Base-by-base conservation (phyloP, 53 echinoderm and acorn worm species). In the Hippasteria phrygiana region DNA sequence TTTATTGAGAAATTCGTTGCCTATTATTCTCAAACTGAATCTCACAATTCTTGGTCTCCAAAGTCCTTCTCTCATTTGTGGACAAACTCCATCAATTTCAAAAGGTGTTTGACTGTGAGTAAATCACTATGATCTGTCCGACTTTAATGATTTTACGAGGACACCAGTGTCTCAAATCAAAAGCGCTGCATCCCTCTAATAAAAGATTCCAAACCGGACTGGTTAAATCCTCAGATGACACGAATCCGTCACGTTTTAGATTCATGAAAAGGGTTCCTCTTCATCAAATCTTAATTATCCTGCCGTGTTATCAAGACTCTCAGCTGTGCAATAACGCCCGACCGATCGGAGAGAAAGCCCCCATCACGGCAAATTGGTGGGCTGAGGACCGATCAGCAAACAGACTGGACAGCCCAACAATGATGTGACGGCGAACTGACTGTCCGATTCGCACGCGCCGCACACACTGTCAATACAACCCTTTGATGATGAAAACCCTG, bases 261-360 rank as follows among this genome's bases (percentile, higher is more conserved):
- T 32, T 47, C 8, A 37, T 36, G n/a, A 59, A 79, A 62, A 4
- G 35, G 22, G 28, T 26, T 39, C 34, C 43, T 18, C 31, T 43
- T 82, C 82, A 82, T 79, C n/a, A 78, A 78, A 55, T 80, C 80
- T 80, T 80, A 80, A 80, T 80, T 80, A 62, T 62, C 42, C 16
- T 16, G 16, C 18, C 55, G 55, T 55, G n/a, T n/a, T n/a, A n/a
- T 78, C 36, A 47, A 55, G 34, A 65, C 55, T 55, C 35, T 75
- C 75, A 46, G 29, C 37, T 34, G 36, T 18, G 22, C 56, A 79
- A 45, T 79, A 26, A 62, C 41, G 59, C 39, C 56, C 29, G 79
- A 32, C 76, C 4, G 34, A 51, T 47, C 31, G 28, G 24, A 79
- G 56, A 79, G 34, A 62, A 79, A 79, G 59, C 55, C 36, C 18